Conservation (phyloP, 2,888 invertebrate genomes). For the Pseudococcus jackbeardsleyi region DNA sequence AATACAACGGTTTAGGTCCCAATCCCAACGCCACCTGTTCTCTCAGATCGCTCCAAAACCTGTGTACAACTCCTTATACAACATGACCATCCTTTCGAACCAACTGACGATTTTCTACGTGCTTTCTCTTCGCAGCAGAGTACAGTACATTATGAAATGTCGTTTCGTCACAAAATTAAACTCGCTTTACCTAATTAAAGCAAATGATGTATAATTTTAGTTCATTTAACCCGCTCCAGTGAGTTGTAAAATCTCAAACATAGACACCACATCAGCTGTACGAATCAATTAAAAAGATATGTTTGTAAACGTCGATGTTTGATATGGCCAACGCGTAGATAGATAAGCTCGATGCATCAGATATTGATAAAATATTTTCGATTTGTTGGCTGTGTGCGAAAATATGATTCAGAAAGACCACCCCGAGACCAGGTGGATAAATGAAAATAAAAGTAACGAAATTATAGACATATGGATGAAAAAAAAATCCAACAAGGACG, state of each 20-base stretch:
- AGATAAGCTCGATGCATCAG: not conserved
- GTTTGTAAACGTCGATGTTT: not conserved
- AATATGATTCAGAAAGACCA: not conserved
- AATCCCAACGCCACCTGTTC: slow-evolving; percentile 26
- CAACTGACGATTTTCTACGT: not conserved
- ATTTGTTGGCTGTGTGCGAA: not conserved
- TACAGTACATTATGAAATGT: slow-evolving; percentile 31
- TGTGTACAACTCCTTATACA: slow-evolving; percentile 27
- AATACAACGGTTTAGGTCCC: not conserved
- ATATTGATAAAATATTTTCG: not conserved
- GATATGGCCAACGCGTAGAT: not conserved
- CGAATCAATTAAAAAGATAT: slow-evolving; percentile 1
- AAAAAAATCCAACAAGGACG: slow-evolving; percentile 42
- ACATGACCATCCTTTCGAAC: not conserved
- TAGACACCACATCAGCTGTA: not conserved
- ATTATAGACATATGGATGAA: not conserved
- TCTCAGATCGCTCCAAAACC: not conserved
- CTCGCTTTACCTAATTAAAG: slow-evolving; percentile 28
- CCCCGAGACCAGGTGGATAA: not conserved
- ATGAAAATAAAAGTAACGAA: slow-evolving; percentile 41
- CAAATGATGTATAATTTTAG: slow-evolving; percentile 23
- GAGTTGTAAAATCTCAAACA: slow-evolving; percentile 15
- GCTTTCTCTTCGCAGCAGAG: slow-evolving; percentile 2
- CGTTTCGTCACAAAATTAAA: slow-evolving; percentile 23
- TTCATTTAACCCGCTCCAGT: slow-evolving; percentile 4